Evolutionary conservation across 2,797 vertebrate genomes (phyloP), one percentile per base, ranked within the genome.

Genomic region (Periparus ater): DNA sequence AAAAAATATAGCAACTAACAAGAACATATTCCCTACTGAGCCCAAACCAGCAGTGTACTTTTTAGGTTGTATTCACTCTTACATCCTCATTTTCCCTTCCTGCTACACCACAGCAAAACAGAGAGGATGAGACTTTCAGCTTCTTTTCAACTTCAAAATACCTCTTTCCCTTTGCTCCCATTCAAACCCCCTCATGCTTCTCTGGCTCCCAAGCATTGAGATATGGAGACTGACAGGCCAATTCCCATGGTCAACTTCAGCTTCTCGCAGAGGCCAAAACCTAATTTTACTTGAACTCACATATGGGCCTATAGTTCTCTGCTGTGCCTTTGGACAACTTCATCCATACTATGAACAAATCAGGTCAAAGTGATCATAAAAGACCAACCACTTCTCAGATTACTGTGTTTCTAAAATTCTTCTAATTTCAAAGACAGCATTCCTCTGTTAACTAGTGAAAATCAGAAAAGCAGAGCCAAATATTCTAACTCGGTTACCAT

Each of bases 311-410:
- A 1, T 0, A 53, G 22, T 3, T 17, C 13, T 65, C 25, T 54
- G 38, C 25, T 45, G 36, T 16, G 48, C 7, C 50, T 57, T 34
- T 26, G 54, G 65, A 63, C 17, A 65, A 11, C 18, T 68, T 51
- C 30, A 60, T 6, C 17, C 25, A 32, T 1, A 5, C 60, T 54
- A 9, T 0, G 9, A 92, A 75, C 0, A 0, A 13, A 48, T 11
- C 55, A 29, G 18, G 18, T 30, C 66, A 36, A 60, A 62, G 44
- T 0, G 40, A 45, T 11, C 48, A 12, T 2, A 55, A 54, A 63
- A 48, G 12, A 62, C 9, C 21, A 47, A 70, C 7, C 17, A 12
- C 16, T 58, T 38, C 61, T 71, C 70, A 61, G 29, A 29, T 10
- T 9, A 32, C 10, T 23, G 7, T 2, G 4, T 29, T 84, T 38